Base-by-base conservation (phyloP, 2,888 invertebrate species). In the Chouioia cunea region DNA sequence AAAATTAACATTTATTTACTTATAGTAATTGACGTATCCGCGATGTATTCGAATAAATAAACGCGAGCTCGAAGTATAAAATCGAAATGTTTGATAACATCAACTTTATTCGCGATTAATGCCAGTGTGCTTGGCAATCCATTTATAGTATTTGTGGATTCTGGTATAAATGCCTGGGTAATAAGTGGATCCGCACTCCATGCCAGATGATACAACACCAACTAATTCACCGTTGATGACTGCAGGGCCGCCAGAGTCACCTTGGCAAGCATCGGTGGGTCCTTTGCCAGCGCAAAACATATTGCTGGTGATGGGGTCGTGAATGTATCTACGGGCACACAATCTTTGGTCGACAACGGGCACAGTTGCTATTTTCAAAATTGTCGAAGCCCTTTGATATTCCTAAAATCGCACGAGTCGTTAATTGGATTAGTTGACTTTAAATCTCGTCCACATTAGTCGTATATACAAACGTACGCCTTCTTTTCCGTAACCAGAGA, bases 81-180 rank as follows among this genome's bases (percentile, higher is more conserved):
- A 27, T 27, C 4, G 4, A 27, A 27, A 6, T 27, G 6, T 27
- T 6, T 3, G 4, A 27, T 3, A 6, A 27, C 6, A 27, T 27
- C 3, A 27, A 27, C 3, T 27, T 3, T 6, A 27, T 27, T 27
- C 3, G 27, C 6, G 44, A 23, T 18, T 47, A 43, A 67, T 50
- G 36, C 57, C 56, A 22, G 58, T 63, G 15, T 59, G 23, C 14
- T 54, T 16, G 1, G 14, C 20, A 3, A 75, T 70, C 76, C 76
- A 76, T n/a, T 65, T 43, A 50, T 47, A 10, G n/a, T 73, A 75
- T 4, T 68, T 72, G 57, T 62, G 43, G 12, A 75, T 65, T 44
- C 56, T 59, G n/a, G 72, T 74, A 20, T 75, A 75, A 46, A 75
- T 70, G 8, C 73, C 75, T 1, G 75, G 75, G 23, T 62, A 74